Evolutionary conservation across 2,888 invertebrate genomes (phyloP), one percentile per base, ranked within the genome.

Genomic region (Anorthoa munda): DNA sequence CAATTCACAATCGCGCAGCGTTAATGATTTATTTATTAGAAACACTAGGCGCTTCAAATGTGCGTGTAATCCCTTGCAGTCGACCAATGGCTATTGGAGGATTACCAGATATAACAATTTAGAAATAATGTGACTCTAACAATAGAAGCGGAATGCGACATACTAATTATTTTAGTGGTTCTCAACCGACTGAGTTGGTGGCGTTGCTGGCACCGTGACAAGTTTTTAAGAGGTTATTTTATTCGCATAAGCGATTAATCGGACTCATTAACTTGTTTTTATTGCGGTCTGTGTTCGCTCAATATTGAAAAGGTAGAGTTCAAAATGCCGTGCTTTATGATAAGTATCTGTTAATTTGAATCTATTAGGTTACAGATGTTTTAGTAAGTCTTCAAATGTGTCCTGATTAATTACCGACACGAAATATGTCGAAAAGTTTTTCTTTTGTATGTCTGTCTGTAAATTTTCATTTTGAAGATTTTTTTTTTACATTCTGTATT

Each of bases 111-210:
- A 75, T 67, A 64, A 77, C 59, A 70, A 71, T 80, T 75, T 70
- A 82, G 71, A 76, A 79, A 77, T 81, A 82, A 83, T 79, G 63
- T 64, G 61, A 59, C 13, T 79, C 84, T 83, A 87, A 87, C 87
- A 90, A 89, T 87, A 88, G 87, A 81, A 67, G 46, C 55, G 79
- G 86, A 86, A 88, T 88, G 87, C 67, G 82, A 81, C 77, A 79
- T 83, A 84, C 84, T 86, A 85, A 89, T 89, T 89, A 87, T 89
- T 85, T 86, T 79, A 73, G 82, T 83, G 75, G 75, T 77, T 79
- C 67, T 68, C 56, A 73, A 81, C 70, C 65, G 70, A 72, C 77
- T 76, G 74, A 82, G 76, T 84, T 72, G 76, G 78, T 70, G 65
- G 46, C 58, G 65, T 72, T 50, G 68, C 72, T 87, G 87, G 87